Evolutionary conservation across 64 coral and sea anemone genomes (phyloP).

Genomic region (Catalaphyllia jardinei): DNA sequence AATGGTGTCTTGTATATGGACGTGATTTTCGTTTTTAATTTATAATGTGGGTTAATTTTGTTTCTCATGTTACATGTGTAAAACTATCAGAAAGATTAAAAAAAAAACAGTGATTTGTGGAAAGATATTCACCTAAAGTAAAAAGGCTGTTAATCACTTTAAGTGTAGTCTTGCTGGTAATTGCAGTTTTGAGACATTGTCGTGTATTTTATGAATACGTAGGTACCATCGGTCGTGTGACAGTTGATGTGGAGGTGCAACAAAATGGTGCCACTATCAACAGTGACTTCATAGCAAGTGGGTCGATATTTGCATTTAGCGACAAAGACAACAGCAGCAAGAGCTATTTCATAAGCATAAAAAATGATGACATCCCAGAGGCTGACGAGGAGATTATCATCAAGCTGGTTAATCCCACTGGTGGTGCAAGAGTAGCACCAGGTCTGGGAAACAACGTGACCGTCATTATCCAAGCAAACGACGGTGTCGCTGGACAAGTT

Average conservation of each 20-base stretch:
- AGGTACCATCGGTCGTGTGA: constrained; percentile 76
- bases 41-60: neutral
- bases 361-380: constrained; percentile 74
- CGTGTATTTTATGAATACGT: neutral
- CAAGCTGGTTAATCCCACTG: constrained; percentile 76
- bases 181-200: neutral
- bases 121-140: no score
- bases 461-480: constrained; percentile 87
- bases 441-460: constrained; percentile 87
- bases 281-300: constrained; percentile 73
- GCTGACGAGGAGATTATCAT: constrained; percentile 79
- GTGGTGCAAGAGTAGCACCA: constrained; percentile 61
- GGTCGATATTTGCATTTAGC: constrained; percentile 48
- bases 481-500: constrained; percentile 85
- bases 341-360: constrained; percentile 44
- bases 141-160: no score
- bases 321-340: constrained; percentile 47
- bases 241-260: constrained; percentile 47
- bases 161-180: neutral
- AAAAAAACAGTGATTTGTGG: no score
- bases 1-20: no score
- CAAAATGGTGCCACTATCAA: constrained; percentile 40
- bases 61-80: no score
- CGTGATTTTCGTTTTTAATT: neutral
- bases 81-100: no score